Evolutionary conservation across 2,113 vertebrate species (phyloP), one percentile per base, ranked within the genome.

Genomic region (Reinhardtius hippoglossoides): DNA sequence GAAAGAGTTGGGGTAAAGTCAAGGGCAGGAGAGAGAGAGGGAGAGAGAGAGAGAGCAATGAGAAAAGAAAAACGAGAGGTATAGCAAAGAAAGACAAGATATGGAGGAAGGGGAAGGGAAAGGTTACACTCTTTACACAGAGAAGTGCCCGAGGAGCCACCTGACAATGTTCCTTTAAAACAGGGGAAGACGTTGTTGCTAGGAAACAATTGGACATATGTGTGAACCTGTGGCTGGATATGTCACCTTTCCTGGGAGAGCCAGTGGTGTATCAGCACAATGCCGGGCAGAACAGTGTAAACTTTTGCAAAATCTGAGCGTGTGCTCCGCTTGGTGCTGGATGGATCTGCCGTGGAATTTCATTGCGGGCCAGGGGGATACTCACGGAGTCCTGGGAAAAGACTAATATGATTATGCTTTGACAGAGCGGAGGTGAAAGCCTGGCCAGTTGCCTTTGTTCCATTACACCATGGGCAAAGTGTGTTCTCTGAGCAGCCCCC

Each of bases 371-470:
- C 40, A 16, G 2, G 37, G 52, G 52, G 59, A 71, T 24, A 55
- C 69, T 71, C 60, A 44, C 15, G 31, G 76, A 83, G 35, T 84
- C 69, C 65, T 86, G 71, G 79, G 68, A 62, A 77, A 87, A 78
- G 62, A 80, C 68, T 77, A 74, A 71, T 80, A 77, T 83, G 62
- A 86, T 81, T 80, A 76, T 67, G 73, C 70, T 78, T 78, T 85
- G 78, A 81, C 65, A 77, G 56, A 70, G 56, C 23, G 16, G 77
- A 86, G 76, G 81, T 82, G 81, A 78, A 81, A 67, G 73, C 71
- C 23, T 67, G 52, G 67, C 69, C 68, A 62, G 64, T 68, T 23
- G 5, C 67, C 72, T 85, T 82, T 86, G 82, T 87, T 81, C 77
- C 60, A 71, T 83, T 82, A 46, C 72, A 80, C 75, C 79, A 68